These are phyloP conservation scores for Acanthococcus lagerstroemiae DNA, from an alignment of 2,888 invertebrate species.

Conservation along the genomic window DNA sequence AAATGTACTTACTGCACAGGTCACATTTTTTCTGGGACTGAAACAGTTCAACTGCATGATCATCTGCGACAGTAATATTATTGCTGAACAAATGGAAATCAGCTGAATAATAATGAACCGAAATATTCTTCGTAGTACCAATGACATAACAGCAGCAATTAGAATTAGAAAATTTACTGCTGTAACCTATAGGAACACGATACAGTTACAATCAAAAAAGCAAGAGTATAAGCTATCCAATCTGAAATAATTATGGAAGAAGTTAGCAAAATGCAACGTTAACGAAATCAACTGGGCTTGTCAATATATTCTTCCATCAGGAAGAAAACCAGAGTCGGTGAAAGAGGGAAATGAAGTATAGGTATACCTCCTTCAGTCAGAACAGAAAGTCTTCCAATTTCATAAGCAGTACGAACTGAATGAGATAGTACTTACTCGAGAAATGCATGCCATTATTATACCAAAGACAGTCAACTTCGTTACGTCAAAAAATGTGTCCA, in stretches of 20 bases:
- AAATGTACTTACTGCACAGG: slow-evolving; percentile 58
- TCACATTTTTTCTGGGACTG: slow-evolving; percentile 61
- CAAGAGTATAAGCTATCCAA: too few species aligned
- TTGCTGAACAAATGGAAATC: slow-evolving; percentile 70
- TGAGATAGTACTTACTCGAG: background rate
- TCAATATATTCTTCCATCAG: background rate
- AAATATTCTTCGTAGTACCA: slow-evolving; percentile 56
- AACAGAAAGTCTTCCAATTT: background rate
- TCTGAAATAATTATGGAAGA: too few species aligned
- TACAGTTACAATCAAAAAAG: too few species aligned
- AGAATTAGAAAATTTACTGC: slow-evolving; percentile 77
- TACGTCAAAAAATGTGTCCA: slow-evolving; percentile 13
- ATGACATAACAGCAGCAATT: slow-evolving; percentile 59
- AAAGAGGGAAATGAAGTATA: background rate
- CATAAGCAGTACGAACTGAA: background rate
- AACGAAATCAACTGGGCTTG: background rate
- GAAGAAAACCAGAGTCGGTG: background rate
- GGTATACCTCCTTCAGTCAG: background rate
- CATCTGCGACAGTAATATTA: slow-evolving; percentile 83
- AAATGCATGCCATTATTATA: slow-evolving; percentile 18
- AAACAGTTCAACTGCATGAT: slow-evolving; percentile 89
- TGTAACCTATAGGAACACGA: slow-evolving; percentile 65
- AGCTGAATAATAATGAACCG: slow-evolving; percentile 63
- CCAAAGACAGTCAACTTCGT: slow-evolving; percentile 20
- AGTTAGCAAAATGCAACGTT: too few species aligned